phyloP scores from a whole-genome alignment of 2,797 vertebrate species.

The Myiotriccus ornatus region DNA sequence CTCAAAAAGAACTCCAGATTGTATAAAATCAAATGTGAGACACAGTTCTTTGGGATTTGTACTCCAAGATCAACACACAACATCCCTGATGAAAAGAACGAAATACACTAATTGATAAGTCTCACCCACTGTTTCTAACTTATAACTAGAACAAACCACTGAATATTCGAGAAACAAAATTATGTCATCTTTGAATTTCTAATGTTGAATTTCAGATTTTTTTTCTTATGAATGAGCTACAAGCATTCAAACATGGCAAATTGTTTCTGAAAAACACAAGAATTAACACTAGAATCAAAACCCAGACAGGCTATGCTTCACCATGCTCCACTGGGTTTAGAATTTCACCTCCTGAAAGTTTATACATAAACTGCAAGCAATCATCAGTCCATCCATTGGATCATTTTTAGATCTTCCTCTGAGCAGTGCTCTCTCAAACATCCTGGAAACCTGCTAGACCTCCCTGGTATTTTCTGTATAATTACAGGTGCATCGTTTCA shows the following conservation, averaged over 20 bases:
- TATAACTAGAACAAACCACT: background rate
- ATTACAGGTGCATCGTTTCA: background rate
- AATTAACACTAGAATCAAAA: background rate
- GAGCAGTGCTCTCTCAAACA: background rate
- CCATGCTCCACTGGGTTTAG: background rate
- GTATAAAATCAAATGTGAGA: background rate
- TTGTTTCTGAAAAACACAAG: background rate
- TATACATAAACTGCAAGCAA: background rate
- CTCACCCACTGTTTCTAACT: background rate
- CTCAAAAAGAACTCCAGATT: background rate
- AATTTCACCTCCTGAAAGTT: background rate
- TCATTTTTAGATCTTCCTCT: background rate
- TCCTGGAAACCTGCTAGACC: background rate
- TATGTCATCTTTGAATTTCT: background rate
- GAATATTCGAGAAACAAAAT: background rate
- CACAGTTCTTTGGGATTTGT: background rate
- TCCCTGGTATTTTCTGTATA: background rate
- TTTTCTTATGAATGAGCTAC: background rate
- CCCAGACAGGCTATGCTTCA: background rate
- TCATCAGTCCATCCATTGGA: background rate
- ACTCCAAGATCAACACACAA: background rate
- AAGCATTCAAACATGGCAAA: background rate
- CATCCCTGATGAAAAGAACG: background rate
- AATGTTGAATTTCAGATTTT: background rate
- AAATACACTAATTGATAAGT: background rate